Evolutionary conservation across 2,113 vertebrate genomes (phyloP).

Genomic region (Chaetops frenatus): DNA sequence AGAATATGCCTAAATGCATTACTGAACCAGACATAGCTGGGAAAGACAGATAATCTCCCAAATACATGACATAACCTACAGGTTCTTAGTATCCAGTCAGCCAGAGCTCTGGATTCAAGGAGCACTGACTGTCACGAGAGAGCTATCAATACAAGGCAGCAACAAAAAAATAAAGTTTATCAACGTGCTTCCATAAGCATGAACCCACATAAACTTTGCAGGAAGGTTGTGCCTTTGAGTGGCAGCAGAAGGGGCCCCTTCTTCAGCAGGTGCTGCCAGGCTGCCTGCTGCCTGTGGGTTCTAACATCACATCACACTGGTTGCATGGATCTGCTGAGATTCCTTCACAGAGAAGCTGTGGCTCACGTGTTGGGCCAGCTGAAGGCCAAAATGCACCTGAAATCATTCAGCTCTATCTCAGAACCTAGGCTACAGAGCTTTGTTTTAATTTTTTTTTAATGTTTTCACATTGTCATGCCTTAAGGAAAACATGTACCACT

Average conservation of each 20-base stretch:
- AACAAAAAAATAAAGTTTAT: background rate
- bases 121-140: background rate
- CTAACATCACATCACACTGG: background rate
- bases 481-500: background rate
- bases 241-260: background rate
- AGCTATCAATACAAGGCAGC: background rate
- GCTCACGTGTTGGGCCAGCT: background rate
- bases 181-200: background rate
- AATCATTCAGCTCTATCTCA: background rate
- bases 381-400: background rate
- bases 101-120: background rate
- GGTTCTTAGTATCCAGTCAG: background rate
- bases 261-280: background rate
- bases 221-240: background rate
- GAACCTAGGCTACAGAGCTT: background rate
- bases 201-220: background rate
- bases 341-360: background rate
- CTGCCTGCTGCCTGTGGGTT: background rate
- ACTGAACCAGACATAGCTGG: background rate
- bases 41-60: slow-evolving; percentile 1
- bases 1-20: background rate
- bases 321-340: background rate
- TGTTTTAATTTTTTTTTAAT: background rate
- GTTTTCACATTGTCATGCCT: background rate
- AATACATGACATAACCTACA: background rate